phyloP scores from a whole-genome alignment of 2,113 vertebrate genomes.

The Dicerorhinus sumatrensis region DNA sequence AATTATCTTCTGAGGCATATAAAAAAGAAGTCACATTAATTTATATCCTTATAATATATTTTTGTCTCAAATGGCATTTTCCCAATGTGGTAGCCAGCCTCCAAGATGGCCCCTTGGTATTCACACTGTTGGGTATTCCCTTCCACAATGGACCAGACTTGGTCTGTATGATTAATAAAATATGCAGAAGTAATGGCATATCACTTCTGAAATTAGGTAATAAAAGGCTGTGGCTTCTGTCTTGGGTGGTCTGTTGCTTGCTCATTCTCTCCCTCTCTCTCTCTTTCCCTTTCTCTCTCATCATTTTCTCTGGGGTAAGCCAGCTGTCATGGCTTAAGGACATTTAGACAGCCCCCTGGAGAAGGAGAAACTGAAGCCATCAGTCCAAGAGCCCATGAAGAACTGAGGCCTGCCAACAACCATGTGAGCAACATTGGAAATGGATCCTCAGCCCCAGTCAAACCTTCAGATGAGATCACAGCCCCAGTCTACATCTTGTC shows the following conservation, averaged over 20 bases:
- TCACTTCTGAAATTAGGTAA: not conserved
- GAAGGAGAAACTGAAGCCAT: not conserved
- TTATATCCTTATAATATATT: not conserved
- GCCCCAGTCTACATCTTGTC: not conserved
- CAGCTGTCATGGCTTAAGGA: not conserved
- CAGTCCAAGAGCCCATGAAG: not conserved
- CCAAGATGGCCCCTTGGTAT: not conserved
- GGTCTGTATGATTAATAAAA: not conserved
- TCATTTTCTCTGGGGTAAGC: not conserved
- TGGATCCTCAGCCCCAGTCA: too few species aligned
- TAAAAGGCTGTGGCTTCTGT: not conserved
- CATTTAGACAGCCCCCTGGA: not conserved
- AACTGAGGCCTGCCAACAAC: not conserved
- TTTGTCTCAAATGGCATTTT: not conserved
- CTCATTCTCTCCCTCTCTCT: not conserved
- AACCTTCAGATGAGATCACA: not conserved
- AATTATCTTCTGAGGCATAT: not conserved
- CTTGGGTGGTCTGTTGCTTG: not conserved
- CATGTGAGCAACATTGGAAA: not conserved
- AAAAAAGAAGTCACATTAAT: not conserved
- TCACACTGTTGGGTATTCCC: not conserved
- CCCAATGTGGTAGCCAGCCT: not conserved
- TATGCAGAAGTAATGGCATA: fast-evolving
- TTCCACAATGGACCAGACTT: not conserved
- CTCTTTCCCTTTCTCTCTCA: not conserved